Percentiles rank a stretch among this genome's conserved stretches.
Evolutionary conservation across 2,888 invertebrate genomes (phyloP).

Genomic region (Stenolophus ochropezus): DNA sequence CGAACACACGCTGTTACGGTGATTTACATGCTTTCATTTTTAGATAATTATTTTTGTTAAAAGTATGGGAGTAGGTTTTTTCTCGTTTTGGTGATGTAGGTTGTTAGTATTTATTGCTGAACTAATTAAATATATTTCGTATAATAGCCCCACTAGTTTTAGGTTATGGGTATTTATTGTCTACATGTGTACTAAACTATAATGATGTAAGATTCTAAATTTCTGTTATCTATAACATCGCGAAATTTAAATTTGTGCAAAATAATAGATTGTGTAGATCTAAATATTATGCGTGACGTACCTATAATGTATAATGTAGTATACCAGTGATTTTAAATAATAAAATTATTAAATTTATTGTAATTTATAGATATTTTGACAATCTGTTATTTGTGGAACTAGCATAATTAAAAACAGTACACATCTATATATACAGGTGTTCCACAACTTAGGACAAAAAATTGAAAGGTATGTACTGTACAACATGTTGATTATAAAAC

Average conservation of each 20-base stretch:
- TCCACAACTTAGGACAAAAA: too few relatives aligned
- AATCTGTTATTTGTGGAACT: too few relatives aligned
- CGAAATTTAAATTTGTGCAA: neutral
- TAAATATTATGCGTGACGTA: too few relatives aligned
- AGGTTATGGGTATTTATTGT: slow-evolving; percentile 3
- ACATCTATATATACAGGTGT: too few relatives aligned
- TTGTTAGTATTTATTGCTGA: slow-evolving; percentile 31
- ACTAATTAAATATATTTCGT: slow-evolving; percentile 35
- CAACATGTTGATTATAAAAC: too few relatives aligned
- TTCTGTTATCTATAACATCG: neutral
- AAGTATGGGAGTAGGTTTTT: slow-evolving; percentile 33
- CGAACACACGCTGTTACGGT: slow-evolving; percentile 41
- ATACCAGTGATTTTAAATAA: too few relatives aligned
- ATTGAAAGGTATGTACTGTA: too few relatives aligned
- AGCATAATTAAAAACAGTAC: too few relatives aligned
- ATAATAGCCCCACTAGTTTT: slow-evolving; percentile 1
- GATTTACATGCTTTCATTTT: slow-evolving; percentile 48
- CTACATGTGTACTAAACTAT: slow-evolving; percentile 4
- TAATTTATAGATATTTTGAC: too few relatives aligned
- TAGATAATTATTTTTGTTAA: slow-evolving; percentile 44
- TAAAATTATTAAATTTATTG: too few relatives aligned
- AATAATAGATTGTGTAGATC: too few relatives aligned
- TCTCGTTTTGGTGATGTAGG: slow-evolving; percentile 22
- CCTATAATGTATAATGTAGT: too few relatives aligned
- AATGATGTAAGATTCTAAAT: slow-evolving; percentile 31